Percentiles rank a stretch among this genome's conserved stretches.
Evolutionary conservation across 1,140 invertebrate species (phyloP).

Genomic region (Oncopodura yosiiana): DNA sequence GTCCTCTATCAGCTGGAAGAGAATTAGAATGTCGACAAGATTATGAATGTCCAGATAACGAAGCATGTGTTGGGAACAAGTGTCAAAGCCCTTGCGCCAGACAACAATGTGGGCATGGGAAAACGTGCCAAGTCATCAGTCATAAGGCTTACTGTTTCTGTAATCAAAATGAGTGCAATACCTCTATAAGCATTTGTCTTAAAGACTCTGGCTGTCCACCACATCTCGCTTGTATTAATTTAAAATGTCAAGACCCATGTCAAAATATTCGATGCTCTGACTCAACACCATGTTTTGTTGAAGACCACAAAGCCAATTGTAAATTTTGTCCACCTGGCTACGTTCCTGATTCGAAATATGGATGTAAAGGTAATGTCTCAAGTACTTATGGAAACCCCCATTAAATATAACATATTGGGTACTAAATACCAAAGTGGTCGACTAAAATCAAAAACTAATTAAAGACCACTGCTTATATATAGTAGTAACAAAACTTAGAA

Average conservation of each 20-base stretch:
- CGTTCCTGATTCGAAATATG: conserved; percentile 74
- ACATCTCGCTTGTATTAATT: conserved; percentile 72
- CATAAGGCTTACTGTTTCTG: conserved; percentile 77
- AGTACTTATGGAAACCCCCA: too few species aligned
- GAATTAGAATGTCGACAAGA: conserved; percentile 65
- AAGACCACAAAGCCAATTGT: conserved; percentile 85
- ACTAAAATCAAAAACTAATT: not conserved
- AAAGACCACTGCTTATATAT: not conserved
- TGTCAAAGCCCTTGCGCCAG: conserved; percentile 74
- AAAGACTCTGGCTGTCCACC: conserved; percentile 75
- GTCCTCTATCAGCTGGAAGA: conserved; percentile 62
- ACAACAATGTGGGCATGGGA: conserved; percentile 60
- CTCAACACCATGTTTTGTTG: conserved; percentile 75
- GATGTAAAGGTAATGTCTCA: conserved; percentile 79
- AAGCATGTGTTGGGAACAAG: conserved; percentile 65
- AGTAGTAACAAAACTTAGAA: too few species aligned
- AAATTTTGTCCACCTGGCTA: conserved; percentile 87
- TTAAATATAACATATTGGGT: too few species aligned
- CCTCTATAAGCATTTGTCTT: conserved; percentile 74
- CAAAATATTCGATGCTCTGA: conserved; percentile 62
- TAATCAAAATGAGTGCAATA: conserved; percentile 65
- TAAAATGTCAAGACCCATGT: conserved; percentile 82
- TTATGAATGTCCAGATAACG: conserved; percentile 72
- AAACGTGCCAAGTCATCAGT: conserved; percentile 72
- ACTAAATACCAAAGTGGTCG: not conserved